Percentiles rank a stretch among this genome's conserved stretches.
Evolutionary conservation across 2,888 invertebrate species (phyloP).

Genomic region (Nymphalis urticae): DNA sequence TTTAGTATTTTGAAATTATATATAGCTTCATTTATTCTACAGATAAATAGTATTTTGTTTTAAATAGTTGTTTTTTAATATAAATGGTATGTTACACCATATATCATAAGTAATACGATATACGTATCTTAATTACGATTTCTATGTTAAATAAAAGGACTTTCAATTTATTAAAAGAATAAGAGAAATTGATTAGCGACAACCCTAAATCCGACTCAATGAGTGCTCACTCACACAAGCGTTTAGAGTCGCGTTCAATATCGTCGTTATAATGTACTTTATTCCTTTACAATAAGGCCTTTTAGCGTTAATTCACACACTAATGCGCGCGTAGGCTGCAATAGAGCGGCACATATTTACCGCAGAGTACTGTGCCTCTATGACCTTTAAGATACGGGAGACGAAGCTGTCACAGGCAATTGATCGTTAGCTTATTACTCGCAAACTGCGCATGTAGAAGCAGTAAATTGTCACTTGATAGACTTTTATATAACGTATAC

Average conservation of each 20-base stretch:
- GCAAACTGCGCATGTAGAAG: slow-evolving; percentile 31
- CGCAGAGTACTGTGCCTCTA: slow-evolving; percentile 20
- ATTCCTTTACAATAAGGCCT: slow-evolving; percentile 18
- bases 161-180: no score
- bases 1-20: no score
- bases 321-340: slow-evolving; percentile 6
- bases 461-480: slow-evolving; percentile 22
- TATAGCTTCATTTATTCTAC: no score
- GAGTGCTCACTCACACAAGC: slow-evolving; percentile 34
- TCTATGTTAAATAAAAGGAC: no score
- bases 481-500: slow-evolving; percentile 14
- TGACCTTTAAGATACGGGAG: slow-evolving; percentile 35
- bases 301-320: slow-evolving; percentile 7
- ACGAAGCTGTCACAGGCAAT: slow-evolving; percentile 35
- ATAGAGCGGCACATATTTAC: slow-evolving; percentile 19
- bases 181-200: slow-evolving; percentile 6
- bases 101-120: no score
- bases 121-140: no score
- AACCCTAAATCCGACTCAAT: slow-evolving; percentile 39
- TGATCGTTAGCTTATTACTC: slow-evolving; percentile 28
- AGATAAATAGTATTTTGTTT: no score
- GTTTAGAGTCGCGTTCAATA: slow-evolving; percentile 12
- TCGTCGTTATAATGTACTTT: slow-evolving; percentile 14
- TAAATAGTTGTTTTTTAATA: no score
- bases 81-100: no score